phyloP scores from a whole-genome alignment of 2,113 vertebrate species.

The Propithecus coquereli region DNA sequence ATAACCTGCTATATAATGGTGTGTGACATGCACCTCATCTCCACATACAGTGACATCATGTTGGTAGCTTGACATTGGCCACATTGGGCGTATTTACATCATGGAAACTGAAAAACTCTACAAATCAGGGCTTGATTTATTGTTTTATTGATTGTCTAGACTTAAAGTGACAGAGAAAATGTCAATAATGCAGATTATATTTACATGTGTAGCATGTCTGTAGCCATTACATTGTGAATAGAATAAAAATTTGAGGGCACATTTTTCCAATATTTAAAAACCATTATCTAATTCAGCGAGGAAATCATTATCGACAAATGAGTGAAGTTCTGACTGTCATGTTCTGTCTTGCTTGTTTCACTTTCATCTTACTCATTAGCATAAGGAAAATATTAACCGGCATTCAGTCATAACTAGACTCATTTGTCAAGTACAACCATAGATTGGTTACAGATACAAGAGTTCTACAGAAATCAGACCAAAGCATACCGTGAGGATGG shows the following conservation, averaged over 20 bases:
- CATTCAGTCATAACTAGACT: neutral
- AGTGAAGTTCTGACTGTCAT: neutral
- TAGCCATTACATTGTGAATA: neutral
- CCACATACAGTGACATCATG: neutral
- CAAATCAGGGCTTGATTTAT: neutral
- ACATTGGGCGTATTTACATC: neutral
- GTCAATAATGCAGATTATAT: neutral
- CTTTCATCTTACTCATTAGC: neutral
- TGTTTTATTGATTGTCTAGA: neutral
- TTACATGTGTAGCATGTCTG: neutral
- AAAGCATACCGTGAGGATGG: neutral
- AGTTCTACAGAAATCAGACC: neutral
- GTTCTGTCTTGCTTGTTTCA: neutral
- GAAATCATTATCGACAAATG: neutral
- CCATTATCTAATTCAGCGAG: neutral
- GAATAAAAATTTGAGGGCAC: neutral
- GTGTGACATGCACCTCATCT: accelerated
- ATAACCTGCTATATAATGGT: neutral
- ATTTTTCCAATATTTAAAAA: neutral
- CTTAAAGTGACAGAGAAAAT: neutral
- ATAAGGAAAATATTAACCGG: neutral
- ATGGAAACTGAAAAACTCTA: neutral
- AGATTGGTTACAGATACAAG: neutral
- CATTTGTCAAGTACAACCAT: neutral
- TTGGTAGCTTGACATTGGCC: neutral